Evolutionary conservation across 2,888 invertebrate genomes (phyloP).

Genomic region (Philaethria dido): DNA sequence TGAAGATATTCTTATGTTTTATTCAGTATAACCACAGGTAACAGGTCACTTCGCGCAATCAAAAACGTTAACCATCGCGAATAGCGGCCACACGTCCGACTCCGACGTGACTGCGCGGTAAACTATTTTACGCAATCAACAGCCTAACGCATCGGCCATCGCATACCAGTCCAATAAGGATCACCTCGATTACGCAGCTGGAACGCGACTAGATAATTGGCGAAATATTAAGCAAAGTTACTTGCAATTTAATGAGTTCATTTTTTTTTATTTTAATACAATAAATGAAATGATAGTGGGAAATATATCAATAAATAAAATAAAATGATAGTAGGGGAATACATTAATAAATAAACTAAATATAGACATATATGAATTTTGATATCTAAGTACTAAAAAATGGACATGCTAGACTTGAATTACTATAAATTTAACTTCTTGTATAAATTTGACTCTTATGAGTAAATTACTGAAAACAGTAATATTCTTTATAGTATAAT

Average conservation of each 20-base stretch:
- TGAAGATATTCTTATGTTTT: neutral
- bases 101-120: slow-evolving; percentile 45
- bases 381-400: no score
- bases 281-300: no score
- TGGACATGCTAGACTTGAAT: no score
- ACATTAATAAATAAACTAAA: no score
- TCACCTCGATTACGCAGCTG: slow-evolving; percentile 73
- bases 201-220: slow-evolving; percentile 65
- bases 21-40: neutral
- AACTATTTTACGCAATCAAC: slow-evolving; percentile 55
- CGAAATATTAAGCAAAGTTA: slow-evolving; percentile 62
- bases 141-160: slow-evolving; percentile 53
- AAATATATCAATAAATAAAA: no score
- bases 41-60: slow-evolving; percentile 53
- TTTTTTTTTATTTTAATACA: neutral
- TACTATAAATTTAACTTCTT: no score
- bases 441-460: no score
- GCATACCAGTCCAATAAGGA: slow-evolving; percentile 78
- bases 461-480: no score
- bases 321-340: no score
- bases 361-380: no score
- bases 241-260: slow-evolving; percentile 48
- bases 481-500: no score
- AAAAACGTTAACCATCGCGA: slow-evolving; percentile 52
- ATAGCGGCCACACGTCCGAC: slow-evolving; percentile 58